Evolutionary conservation across 2,797 vertebrate genomes (phyloP).

Genomic region (Perodicticus potto): DNA sequence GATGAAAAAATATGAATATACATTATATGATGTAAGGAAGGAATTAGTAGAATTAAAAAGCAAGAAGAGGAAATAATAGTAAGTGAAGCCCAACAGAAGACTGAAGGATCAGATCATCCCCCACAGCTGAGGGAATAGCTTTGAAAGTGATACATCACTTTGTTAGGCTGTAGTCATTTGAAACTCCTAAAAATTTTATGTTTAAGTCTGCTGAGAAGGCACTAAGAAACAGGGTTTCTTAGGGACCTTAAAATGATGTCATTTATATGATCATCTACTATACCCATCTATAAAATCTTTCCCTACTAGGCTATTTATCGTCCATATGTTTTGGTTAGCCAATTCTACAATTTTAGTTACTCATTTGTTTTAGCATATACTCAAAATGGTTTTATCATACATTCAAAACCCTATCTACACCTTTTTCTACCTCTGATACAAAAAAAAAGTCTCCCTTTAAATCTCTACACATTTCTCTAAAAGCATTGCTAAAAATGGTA

Average conservation of each 20-base stretch:
- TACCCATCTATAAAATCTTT: not conserved
- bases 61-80: not conserved
- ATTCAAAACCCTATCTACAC: not conserved
- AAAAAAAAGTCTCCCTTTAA: not conserved
- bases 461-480: not conserved
- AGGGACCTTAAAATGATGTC: not conserved
- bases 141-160: not conserved
- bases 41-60: not conserved
- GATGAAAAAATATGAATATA: conserved; percentile 2
- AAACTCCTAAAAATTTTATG: not conserved
- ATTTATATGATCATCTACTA: not conserved
- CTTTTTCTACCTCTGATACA: not conserved
- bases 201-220: not conserved
- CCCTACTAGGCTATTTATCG: not conserved
- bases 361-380: not conserved
- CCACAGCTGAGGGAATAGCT: not conserved
- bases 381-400: not conserved
- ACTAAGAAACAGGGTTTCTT: not conserved
- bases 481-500: conserved; percentile 1
- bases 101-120: not conserved
- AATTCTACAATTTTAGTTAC: conserved; percentile 1
- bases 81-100: not conserved
- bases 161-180: not conserved
- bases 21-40: not conserved
- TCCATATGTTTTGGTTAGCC: not conserved